Percentiles rank a stretch among this genome's conserved stretches.
Conservation (phyloP, 2,888 invertebrate species). For the Palloptera scutellata region DNA sequence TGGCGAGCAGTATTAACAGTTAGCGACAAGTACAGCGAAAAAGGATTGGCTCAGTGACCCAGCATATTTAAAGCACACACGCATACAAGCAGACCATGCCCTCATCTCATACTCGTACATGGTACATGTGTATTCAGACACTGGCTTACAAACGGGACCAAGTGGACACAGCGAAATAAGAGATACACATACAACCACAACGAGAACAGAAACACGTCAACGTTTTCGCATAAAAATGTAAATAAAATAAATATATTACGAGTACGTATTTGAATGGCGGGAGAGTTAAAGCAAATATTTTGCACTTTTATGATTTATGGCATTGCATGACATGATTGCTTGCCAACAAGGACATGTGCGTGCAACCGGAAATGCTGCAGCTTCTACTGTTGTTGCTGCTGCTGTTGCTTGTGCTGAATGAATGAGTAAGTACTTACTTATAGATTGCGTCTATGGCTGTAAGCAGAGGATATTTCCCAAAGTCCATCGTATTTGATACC, state of each 20-base stretch:
- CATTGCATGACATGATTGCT: conserved; percentile 11
- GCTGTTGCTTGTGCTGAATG: background rate
- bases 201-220: background rate
- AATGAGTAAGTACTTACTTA: too few relatives aligned
- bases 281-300: background rate
- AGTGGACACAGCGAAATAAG: background rate
- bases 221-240: background rate
- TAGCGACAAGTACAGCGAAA: background rate
- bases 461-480: too few relatives aligned
- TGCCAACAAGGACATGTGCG: conserved; percentile 19
- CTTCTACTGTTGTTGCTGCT: background rate
- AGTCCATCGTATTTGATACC: too few relatives aligned
- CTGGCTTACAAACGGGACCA: background rate
- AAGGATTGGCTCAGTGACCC: conserved; percentile 24
- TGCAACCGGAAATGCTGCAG: conserved; percentile 7
- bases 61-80: conserved; percentile 9
- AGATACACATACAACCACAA: background rate
- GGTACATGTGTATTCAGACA: background rate
- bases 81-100: background rate
- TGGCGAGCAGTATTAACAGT: background rate
- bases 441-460: too few relatives aligned
- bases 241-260: conserved; percentile 8
- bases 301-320: conserved; percentile 16
- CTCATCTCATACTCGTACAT: too few relatives aligned
- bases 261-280: background rate